A percentile compares a stretch with the other conserved stretches of the same genome.
Evolutionary conservation across 1,140 invertebrate genomes (phyloP).

Genomic region (Venturia canescens): DNA sequence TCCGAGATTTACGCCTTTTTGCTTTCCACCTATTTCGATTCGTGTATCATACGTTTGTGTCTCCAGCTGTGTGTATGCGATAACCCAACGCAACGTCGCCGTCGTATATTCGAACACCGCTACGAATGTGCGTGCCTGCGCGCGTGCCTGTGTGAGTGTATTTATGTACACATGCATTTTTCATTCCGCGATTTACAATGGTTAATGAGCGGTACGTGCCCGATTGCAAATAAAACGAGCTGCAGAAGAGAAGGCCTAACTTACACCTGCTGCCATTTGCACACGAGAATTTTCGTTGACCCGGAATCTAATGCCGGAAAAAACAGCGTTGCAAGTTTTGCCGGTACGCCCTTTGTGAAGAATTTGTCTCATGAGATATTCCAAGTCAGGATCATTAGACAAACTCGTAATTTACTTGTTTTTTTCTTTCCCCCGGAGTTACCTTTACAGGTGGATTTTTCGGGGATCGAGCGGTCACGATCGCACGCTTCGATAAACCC

Average conservation of each 20-base stretch:
- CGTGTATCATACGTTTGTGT: neutral
- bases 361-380: neutral
- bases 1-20: neutral
- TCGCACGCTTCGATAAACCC: slow-evolving; percentile 28
- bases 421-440: neutral
- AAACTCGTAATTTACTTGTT: neutral
- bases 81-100: slow-evolving; percentile 15
- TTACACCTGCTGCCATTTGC: neutral
- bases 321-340: neutral
- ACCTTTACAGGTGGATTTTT: neutral
- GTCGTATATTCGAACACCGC: neutral
- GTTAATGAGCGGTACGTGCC: slow-evolving; percentile 47
- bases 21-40: neutral
- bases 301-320: slow-evolving; percentile 41
- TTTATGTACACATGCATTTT: slow-evolving; percentile 41
- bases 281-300: slow-evolving; percentile 25
- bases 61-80: neutral
- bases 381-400: neutral
- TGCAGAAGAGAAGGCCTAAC: neutral
- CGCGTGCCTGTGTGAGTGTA: no score
- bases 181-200: slow-evolving; percentile 48
- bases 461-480: slow-evolving; percentile 7
- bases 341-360: neutral
- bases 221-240: slow-evolving; percentile 43
- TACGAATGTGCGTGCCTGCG: slow-evolving; percentile 9